Evolutionary conservation across 1,140 invertebrate genomes (phyloP), one percentile per base, ranked within the genome.

Genomic region (Aphis craccivora): DNA sequence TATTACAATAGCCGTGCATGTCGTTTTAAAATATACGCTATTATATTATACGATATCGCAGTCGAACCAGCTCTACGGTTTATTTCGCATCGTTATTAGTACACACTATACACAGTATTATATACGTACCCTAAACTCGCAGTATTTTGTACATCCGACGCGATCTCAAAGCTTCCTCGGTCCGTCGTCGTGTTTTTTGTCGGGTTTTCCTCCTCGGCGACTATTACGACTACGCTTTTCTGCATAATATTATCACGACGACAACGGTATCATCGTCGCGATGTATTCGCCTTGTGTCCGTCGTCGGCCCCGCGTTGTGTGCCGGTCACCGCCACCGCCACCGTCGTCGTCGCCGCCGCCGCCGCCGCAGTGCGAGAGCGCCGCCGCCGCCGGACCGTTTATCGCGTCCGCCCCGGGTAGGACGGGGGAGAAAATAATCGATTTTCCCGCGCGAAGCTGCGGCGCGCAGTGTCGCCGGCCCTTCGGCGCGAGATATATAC

Each of bases 391-490:
- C 83, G 60, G 60, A 40, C 40, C 37, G 83, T 84, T 40, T 37
- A 40, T 40, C 37, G 37, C 37, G 23, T 23, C 83, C 37, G 2
- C 83, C 37, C 83, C 22, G 83, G 37, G 83, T 25, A 25, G 22
- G 37, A 37, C 37, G 22, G 35, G 23, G 83, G 35, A 37, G 83
- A 37, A 40, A 84, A 84, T 40, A 84, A 84, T 84, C 83, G 83
- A 84, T 84, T 40, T 37, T 84, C 83, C 83, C 60, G 60, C 60
- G 60, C 60, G 83, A 84, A 40, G 83, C 83, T 84, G 83, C 40
- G 83, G 23, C 30, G 60, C n/a, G 30, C 60, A 76, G 83, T 84
- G 83, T 40, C 83, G 83, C 83, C 83, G 37, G 37, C 60, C 30
- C 11, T 76, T 23, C 83, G 83, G 3, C 83, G 37, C 83, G 40